Evolutionary conservation across 2,113 vertebrate species (phyloP), one percentile per base, ranked within the genome.

Genomic region (Lates calcarifer): DNA sequence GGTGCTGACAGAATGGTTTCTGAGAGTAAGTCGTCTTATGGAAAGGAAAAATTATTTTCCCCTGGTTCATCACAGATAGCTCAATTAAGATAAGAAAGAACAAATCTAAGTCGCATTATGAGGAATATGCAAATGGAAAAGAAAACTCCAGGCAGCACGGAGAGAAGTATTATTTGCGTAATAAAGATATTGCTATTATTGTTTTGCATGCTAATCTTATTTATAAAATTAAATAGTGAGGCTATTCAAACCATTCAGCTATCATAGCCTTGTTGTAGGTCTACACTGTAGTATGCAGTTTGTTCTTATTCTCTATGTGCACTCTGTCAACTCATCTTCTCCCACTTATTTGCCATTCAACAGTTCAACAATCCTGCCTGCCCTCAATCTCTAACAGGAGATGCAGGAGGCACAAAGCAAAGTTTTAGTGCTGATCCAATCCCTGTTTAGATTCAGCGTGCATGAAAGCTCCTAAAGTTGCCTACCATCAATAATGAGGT

Each of bases 401-500:
- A 85, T 76, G 82, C 83, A 81, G 61, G 71, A 82, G 82, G 55
- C 79, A 65, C 79, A 71, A 63, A 89, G 74, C 88, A 93, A 94
- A 95, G 90, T 94, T 94, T 94, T 91, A 93, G 89, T 91, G 91
- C 92, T 91, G 91, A 95, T 92, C 91, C 86, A 88, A 87, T 90
- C 82, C 88, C 83, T 89, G 86, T 84, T 84, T 82, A 85, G 92
- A 91, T 91, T 92, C 93, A 91, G 87, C 66, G 87, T 89, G 93
- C 93, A 92, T 84, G 89, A 94, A 95, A 93, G 93, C 92, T 93
- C 95, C 93, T 92, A 88, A 95, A 92, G 94, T 96, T 95, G 94
- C 92, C 91, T 93, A 90, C 94, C 95, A 94, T 96, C 96, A 96
- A 96, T 98, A 97, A 97, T 93, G 94, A 97, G 22, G 96, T 96